These are phyloP conservation scores for Enteromius anoplus DNA, from an alignment of 2,797 vertebrate genomes.

Conservation along the genomic window DNA sequence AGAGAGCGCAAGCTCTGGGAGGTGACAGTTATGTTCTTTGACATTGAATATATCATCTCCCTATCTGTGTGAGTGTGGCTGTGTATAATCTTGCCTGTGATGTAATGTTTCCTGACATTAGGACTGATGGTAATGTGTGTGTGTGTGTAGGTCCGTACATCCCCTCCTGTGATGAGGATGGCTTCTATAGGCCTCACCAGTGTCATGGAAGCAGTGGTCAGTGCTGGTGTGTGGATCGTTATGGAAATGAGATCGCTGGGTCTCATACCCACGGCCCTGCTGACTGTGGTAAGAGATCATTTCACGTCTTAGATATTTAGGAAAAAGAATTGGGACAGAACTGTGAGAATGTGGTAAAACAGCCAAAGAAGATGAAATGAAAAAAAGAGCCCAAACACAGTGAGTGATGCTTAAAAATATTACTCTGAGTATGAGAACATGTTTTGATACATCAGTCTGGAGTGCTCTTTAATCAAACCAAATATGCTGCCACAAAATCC, in stretches of 20 bases:
- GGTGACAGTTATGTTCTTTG: conserved; percentile 33
- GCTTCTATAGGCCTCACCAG: conserved; percentile 83
- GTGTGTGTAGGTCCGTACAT: conserved; percentile 76
- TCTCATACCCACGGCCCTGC: conserved; percentile 75
- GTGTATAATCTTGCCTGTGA: conserved; percentile 12
- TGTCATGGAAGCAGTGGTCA: conserved; percentile 81
- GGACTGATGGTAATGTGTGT: conserved; percentile 10
- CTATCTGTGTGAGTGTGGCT: conserved; percentile 6
- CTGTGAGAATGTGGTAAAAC: not conserved
- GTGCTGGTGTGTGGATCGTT: conserved; percentile 88
- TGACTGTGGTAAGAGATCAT: conserved; percentile 76
- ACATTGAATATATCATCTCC: conserved; percentile 24
- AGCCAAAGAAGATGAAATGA: not conserved
- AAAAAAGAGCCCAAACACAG: no score
- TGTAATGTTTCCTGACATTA: conserved; percentile 26
- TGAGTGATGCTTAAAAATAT: no score
- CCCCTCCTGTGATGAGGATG: conserved; percentile 84
- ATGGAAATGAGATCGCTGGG: conserved; percentile 82
- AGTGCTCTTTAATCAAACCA: not conserved
- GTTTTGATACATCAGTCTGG: not conserved
- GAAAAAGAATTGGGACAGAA: no score
- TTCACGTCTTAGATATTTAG: no score
- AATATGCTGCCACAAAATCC: not conserved
- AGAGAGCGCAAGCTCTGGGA: not conserved
- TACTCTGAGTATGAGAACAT: not conserved